Evolutionary conservation across 2,888 invertebrate species (phyloP).

Genomic region (Lacanobia oleracea): DNA sequence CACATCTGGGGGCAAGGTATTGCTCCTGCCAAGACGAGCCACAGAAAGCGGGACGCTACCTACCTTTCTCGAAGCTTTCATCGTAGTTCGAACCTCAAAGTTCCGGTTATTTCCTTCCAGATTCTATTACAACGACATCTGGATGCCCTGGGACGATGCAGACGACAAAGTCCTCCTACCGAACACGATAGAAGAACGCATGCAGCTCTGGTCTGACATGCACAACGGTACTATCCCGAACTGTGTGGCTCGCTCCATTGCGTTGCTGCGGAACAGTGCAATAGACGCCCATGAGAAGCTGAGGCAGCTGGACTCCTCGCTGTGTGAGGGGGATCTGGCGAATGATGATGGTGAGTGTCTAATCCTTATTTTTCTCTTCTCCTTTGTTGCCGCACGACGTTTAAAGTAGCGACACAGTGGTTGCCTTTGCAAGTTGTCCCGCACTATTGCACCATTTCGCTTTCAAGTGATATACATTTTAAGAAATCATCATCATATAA

Average conservation of each 20-base stretch:
- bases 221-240: conserved; percentile 84
- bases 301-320: conserved; percentile 81
- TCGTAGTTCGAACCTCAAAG: too few species aligned
- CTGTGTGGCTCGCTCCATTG: conserved; percentile 80
- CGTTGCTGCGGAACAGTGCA: conserved; percentile 81
- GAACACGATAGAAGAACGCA: conserved; percentile 86
- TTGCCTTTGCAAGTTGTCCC: too few species aligned
- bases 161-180: conserved; percentile 91
- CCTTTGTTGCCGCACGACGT: too few species aligned
- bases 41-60: too few species aligned
- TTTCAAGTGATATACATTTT: too few species aligned
- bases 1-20: too few species aligned
- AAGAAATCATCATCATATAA: too few species aligned
- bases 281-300: conserved; percentile 84
- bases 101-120: conserved; percentile 70
- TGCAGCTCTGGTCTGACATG: conserved; percentile 86
- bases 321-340: conserved; percentile 82
- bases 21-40: too few species aligned
- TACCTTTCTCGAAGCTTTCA: too few species aligned
- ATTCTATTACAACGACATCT: conserved; percentile 92
- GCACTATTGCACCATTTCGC: too few species aligned
- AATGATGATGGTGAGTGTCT: conserved; percentile 84
- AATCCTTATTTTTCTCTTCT: too few species aligned
- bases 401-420: too few species aligned
- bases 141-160: conserved; percentile 93